Evolutionary conservation across 1,140 invertebrate genomes (phyloP), one percentile per base, ranked within the genome.

Genomic region (Melanaphis sacchari): DNA sequence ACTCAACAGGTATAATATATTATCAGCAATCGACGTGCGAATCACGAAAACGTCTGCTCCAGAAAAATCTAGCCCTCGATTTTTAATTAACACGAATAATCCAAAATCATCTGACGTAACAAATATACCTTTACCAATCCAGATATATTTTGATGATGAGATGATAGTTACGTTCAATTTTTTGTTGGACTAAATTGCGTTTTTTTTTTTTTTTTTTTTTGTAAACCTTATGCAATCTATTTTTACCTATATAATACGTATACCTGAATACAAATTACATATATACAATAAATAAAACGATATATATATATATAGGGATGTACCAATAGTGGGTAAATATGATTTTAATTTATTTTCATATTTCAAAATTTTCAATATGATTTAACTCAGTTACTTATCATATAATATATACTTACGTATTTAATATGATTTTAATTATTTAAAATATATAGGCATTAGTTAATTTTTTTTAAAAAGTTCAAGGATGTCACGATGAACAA

Each of bases 401-500:
- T 76, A 76, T 66, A n/a, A 66, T n/a, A 11, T 76, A 18, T 59
- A 59, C 59, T 31, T 18, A 76, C 0, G 11, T 31, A 31, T 66
- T 66, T 31, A 66, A 76, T n/a, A 76, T n/a, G 59, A n/a, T n/a
- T 31, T 5, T n/a, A n/a, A 76, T n/a, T 76, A 76, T 38, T 82
- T 40, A 38, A 82, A 40, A 82, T 82, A 40, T 43, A 43, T 85
- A 85, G 11, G 15, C 11, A 43, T 43, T 3, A 26, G 41, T 85
- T n/a, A 3, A 2, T 49, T 31, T 40, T 26, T 84, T 40, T n/a
- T 46, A 41, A 36, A 87, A 88, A 36, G n/a, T 89, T 89, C 87
- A 89, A 89, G 87, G 87, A 52, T 52, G 46, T 89, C 87, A 89
- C 43, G 87, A 89, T 36, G 87, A 36, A 85, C 26, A 31, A 26